Base-by-base conservation (phyloP, 2,113 vertebrate species). In the Chaenocephalus aceratus region DNA sequence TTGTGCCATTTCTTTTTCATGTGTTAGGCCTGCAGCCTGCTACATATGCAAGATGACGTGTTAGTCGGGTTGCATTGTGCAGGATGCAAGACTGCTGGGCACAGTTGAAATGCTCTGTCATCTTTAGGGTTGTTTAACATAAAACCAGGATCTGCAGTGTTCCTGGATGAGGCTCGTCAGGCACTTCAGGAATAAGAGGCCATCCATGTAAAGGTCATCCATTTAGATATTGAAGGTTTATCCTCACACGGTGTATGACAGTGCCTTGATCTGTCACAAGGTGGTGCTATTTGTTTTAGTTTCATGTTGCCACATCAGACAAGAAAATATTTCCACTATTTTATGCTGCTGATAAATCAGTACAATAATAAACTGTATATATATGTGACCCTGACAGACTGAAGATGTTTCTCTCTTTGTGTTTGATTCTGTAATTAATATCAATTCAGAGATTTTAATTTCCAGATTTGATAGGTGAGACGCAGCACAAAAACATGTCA, bases 221-320 rank as follows among this genome's bases (percentile, higher is more conserved):
- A 48, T 49, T 26, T 16, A 16, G 36, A 6, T 41, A 21, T 15
- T 41, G 6, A 34, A 7, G 1, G 36, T 72, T n/a, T 1, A 49
- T 48, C 48, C 2, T 51, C 23, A 69, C 41, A 13, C 15, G 16
- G 21, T 62, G 26, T 61, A 9, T 58, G 57, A 12, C 21, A 23
- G 34, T 62, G 2, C 53, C 14, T 21, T 16, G 3, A 64, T 58
- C 26, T 41, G 67, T 78, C 82, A 85, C 60, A 67, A 73, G 85
- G 44, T 84, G 87, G 80, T 15, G 69, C 53, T 85, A 59, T 11
- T 72, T 66, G 61, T 18, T 12, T 12, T 56, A n/a, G n/a, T 44
- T 56, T 2, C 23, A 30, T 13, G 26, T 10, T 48, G 45, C 48
- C 15, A 26, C 23, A 71, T 44, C 10, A 57, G 45, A 41, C 9